Base-by-base conservation (phyloP, 2,797 vertebrate species). In the Takifugu rubripes region DNA sequence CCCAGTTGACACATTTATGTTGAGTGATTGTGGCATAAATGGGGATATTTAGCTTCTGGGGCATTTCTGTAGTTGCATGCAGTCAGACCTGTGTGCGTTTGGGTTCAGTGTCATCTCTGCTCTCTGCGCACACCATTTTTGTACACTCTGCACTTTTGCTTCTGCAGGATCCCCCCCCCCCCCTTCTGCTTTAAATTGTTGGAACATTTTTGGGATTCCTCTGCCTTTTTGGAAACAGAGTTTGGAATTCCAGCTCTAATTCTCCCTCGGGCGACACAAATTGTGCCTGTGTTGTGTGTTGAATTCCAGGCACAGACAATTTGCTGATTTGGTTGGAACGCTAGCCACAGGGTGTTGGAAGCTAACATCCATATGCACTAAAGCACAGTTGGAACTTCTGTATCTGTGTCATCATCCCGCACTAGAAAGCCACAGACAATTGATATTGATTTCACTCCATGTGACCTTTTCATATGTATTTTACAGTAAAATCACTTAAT, bases 271-370 rank as follows among this genome's bases (percentile, higher is more conserved):
- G 74, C 70, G 36, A 48, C 55, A 44, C 6, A 17, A 15, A 49
- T 25, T 50, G 21, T 61, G 61, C 53, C 26, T 52, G 49, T 40
- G 52, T 52, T 56, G 53, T 64, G 69, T 52, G 51, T 54, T 77
- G 61, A 66, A 68, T 79, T 78, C 81, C 78, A 85, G 63, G 54
- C 68, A 55, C 74, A 79, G 83, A 84, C 87, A 77, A 81, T 90
- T 88, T 83, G 81, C 79, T 69, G 82, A 90, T 89, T 88, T 87
- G 71, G 33, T 44, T 83, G 86, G 88, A 90, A 88, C 89, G 75
- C 85, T 87, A 81, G 68, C 84, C 79, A 54, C 76, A 80, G 75
- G 61, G 59, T 59, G 75, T 66, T 84, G 66, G 78, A 84, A 52
- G 65, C 67, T 43, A 47, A 66, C 60, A 50, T 46, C 61, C 58